phyloP scores from a whole-genome alignment of 2,888 invertebrate genomes.

The Thecocarcelia acutangulata region DNA sequence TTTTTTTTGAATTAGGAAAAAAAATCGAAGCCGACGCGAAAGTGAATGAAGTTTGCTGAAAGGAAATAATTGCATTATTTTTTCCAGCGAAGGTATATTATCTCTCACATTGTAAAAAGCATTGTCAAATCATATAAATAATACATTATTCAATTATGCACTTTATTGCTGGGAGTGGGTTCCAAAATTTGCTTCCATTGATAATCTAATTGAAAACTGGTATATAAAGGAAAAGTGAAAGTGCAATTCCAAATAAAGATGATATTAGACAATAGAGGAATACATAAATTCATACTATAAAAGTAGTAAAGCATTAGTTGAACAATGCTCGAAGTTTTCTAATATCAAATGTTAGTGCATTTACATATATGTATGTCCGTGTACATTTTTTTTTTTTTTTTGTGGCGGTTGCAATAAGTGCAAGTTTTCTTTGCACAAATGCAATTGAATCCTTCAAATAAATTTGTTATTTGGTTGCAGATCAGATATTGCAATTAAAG shows the following conservation, averaged over 20 bases:
- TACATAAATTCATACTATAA: constrained; percentile 23
- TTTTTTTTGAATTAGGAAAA: constrained; percentile 57
- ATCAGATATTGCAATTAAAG: background rate
- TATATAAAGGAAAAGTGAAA: constrained; percentile 66
- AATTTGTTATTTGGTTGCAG: background rate
- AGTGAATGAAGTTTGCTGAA: constrained; percentile 55
- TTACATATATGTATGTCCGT: background rate
- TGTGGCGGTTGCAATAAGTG: no score
- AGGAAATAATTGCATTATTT: constrained; percentile 59
- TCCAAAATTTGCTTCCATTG: background rate
- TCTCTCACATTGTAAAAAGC: constrained; percentile 1
- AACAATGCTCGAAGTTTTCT: constrained; percentile 2
- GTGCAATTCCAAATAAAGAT: constrained; percentile 61
- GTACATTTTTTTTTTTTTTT: background rate
- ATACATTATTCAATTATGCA: background rate
- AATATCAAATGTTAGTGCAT: constrained; percentile 13
- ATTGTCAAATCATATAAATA: background rate
- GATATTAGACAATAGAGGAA: constrained; percentile 43
- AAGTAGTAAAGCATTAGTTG: constrained; percentile 27
- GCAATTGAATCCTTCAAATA: background rate
- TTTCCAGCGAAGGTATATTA: constrained; percentile 41
- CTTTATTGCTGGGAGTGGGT: background rate
- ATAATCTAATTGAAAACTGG: constrained; percentile 33
- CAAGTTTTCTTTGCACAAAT: no score
- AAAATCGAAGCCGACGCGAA: constrained; percentile 66